Percentiles rank a stretch among this genome's conserved stretches.
Evolutionary conservation across 2,888 invertebrate genomes (phyloP).

Genomic region (Latrodectus elegans): DNA sequence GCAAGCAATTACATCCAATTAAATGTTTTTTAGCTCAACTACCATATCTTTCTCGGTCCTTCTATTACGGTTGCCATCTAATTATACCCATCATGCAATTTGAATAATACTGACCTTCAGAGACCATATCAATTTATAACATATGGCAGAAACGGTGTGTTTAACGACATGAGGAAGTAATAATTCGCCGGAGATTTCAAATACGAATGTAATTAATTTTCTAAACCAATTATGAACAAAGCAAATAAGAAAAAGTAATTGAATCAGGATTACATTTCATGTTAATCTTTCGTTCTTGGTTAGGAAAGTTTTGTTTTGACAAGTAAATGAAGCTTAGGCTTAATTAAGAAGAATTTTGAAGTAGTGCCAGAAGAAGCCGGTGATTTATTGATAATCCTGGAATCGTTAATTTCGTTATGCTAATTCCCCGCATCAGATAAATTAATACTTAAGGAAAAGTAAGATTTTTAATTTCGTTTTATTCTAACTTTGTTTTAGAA

Average conservation of each 20-base stretch:
- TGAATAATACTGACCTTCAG: conserved; percentile 7
- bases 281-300: neutral
- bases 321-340: conserved; percentile 13
- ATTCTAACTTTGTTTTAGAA: too few species aligned
- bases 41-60: too few species aligned
- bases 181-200: neutral
- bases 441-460: neutral
- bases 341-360: conserved; percentile 31
- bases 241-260: conserved; percentile 17
- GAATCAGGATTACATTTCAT: conserved; percentile 28
- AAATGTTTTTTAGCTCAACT: too few species aligned
- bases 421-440: conserved; percentile 10
- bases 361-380: neutral
- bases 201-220: conserved; percentile 24
- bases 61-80: neutral
- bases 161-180: too few species aligned
- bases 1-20: too few species aligned
- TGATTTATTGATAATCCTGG: conserved; percentile 13
- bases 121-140: conserved; percentile 26
- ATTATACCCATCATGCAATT: neutral
- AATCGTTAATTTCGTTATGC: conserved; percentile 1
- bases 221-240: conserved; percentile 35
- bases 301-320: neutral
- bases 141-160: neutral
- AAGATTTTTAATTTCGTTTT: too few species aligned